phyloP scores from a whole-genome alignment of 2,888 invertebrate genomes.

The Aleiodes testaceus region DNA sequence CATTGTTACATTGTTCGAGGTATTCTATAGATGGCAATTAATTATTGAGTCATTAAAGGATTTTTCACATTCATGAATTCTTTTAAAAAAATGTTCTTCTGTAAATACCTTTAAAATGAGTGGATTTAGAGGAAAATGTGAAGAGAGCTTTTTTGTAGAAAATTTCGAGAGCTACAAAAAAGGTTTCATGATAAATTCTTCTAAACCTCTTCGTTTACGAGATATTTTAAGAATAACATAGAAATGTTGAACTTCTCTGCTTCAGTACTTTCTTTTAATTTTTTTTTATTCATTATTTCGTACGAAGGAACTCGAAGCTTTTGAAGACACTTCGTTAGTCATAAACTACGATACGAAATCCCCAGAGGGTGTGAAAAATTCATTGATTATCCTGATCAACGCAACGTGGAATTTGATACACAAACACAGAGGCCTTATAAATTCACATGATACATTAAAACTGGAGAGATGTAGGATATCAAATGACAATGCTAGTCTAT shows the following conservation, averaged over 20 bases:
- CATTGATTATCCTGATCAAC: conserved; percentile 53
- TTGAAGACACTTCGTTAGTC: conserved; percentile 48
- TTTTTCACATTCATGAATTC: no score
- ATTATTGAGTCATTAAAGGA: no score
- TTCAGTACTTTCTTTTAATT: neutral
- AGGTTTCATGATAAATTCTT: no score
- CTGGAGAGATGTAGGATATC: conserved; percentile 52
- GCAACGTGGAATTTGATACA: conserved; percentile 56
- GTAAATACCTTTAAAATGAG: no score
- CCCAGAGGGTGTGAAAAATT: conserved; percentile 41
- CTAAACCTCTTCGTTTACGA: no score
- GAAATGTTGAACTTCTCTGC: no score
- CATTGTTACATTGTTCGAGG: conserved; percentile 56
- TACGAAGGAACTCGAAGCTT: conserved; percentile 58
- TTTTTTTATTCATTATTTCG: neutral
- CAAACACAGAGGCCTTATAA: conserved; percentile 56
- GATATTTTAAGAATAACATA: no score
- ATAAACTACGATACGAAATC: conserved; percentile 45
- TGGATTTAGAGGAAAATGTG: no score
- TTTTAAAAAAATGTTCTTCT: no score
- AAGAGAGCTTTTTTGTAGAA: no score
- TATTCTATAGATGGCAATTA: conserved; percentile 26
- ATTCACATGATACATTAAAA: conserved; percentile 50
- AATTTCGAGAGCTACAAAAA: no score
- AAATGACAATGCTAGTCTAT: conserved; percentile 56